Evolutionary conservation across 2,113 vertebrate species (phyloP).

Genomic region (Xenotilapia caudafasciata): DNA sequence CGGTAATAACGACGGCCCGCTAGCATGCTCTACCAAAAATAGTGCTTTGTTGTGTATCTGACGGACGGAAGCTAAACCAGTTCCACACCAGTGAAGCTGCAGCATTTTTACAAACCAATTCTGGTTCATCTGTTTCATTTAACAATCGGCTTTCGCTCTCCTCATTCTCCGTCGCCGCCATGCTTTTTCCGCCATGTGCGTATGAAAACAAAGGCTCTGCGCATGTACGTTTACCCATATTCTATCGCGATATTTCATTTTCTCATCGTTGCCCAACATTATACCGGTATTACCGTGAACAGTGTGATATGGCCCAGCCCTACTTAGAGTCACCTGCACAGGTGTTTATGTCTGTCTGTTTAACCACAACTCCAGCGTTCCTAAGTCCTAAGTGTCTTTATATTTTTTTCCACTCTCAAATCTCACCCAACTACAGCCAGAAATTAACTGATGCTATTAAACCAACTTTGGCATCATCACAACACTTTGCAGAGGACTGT

Average conservation of each 20-base stretch:
- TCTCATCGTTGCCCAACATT: rapidly evolving
- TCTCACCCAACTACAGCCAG: background rate
- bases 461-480: background rate
- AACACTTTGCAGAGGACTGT: background rate
- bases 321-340: background rate
- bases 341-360: background rate
- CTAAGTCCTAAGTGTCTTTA: rapidly evolving
- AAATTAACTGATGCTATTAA: background rate
- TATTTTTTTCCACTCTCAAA: background rate
- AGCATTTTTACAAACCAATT: background rate
- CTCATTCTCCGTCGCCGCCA: rapidly evolving
- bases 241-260: rapidly evolving
- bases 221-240: rapidly evolving
- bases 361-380: background rate
- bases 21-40: rapidly evolving
- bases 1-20: rapidly evolving
- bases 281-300: rapidly evolving
- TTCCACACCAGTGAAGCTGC: rapidly evolving
- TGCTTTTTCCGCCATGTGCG: rapidly evolving
- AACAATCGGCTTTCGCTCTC: rapidly evolving
- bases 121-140: rapidly evolving
- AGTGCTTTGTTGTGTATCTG: rapidly evolving
- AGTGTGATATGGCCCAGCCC: rapidly evolving
- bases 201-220: rapidly evolving
- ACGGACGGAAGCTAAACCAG: rapidly evolving